Base-by-base conservation (phyloP, 2,888 invertebrate genomes). In the Andricus quercusramuli region DNA sequence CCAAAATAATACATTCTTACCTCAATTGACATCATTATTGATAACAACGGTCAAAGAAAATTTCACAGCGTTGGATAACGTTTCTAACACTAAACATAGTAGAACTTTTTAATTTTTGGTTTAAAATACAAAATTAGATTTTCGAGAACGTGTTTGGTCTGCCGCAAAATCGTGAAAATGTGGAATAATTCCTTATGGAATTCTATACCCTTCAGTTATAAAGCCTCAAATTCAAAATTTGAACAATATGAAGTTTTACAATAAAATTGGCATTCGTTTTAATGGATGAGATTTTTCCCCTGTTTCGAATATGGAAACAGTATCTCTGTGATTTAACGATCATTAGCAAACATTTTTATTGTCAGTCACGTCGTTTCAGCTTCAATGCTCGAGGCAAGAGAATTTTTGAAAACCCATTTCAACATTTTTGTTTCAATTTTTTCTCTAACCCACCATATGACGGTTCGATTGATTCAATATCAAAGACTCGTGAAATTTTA, bases 401-500 rank as follows among this genome's bases (percentile, higher is more conserved):
- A 76, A 59, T 76, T 68, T 68, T 68, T 68, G 68, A 47, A 68
- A 68, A 47, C 17, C 17, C 17, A 68, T 44, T 44, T 44, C 15
- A 47, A 22, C 4, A 3, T 13, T 15, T 41, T 68, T 22, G 29
- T 15, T 68, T 44, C 6, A 15, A 2, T 15, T 44, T 44, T 68
- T 15, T 6, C n/a, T 37, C 37, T 41, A 22, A 44, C 11, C 47
- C 25, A 47, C 41, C 29, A 47, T 68, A 47, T 68, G 68, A 20
- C 47, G 47, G 47, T 68, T 68, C 68, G 9, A 25, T 68, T 68
- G 68, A 68, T 47, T 68, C 47, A 17, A 29, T 44, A 68, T 44
- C 68, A 68, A 68, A 68, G 44, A 13, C 44, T 68, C 44, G 68
- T 47, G 15, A 11, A 41, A 41, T 41, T 41, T 22, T 2, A 22